Percentiles rank a stretch among this genome's conserved stretches.
phyloP scores from a whole-genome alignment of 2,797 vertebrate species.

The Podargus strigoides region DNA sequence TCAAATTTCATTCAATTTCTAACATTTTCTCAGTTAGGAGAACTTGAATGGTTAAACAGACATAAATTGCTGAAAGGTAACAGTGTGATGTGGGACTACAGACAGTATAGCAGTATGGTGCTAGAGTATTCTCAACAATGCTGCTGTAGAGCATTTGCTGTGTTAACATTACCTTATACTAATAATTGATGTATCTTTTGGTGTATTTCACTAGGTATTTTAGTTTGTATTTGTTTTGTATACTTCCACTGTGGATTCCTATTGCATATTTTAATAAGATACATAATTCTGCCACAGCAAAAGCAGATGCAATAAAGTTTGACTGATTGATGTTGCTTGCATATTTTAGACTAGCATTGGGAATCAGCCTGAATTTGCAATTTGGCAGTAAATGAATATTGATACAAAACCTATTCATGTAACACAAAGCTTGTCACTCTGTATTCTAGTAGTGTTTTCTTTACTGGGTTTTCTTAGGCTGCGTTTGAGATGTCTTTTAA shows the following conservation, averaged over 20 bases:
- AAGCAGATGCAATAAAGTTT: background rate
- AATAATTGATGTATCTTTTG: background rate
- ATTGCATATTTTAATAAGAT: slow-evolving; percentile 14
- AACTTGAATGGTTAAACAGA: slow-evolving; percentile 21
- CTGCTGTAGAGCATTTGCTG: background rate
- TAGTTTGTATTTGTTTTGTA: background rate
- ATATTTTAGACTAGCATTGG: background rate
- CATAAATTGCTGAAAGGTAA: background rate
- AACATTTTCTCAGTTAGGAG: background rate
- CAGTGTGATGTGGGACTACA: background rate
- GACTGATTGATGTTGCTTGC: background rate
- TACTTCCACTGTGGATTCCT: background rate
- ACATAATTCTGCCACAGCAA: background rate
- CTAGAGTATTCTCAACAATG: background rate
- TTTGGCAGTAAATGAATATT: slow-evolving; percentile 17
- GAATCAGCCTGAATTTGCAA: slow-evolving; percentile 5
- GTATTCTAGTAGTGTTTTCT: background rate
- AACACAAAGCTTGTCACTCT: background rate
- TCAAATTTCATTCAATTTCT: no score
- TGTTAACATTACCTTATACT: background rate
- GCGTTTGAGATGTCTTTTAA: background rate
- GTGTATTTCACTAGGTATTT: slow-evolving; percentile 3
- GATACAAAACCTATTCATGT: background rate
- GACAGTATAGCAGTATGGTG: background rate
- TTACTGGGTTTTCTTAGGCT: background rate